phyloP scores from a whole-genome alignment of 2,797 vertebrate genomes.

The Sarcophilus harrisii region DNA sequence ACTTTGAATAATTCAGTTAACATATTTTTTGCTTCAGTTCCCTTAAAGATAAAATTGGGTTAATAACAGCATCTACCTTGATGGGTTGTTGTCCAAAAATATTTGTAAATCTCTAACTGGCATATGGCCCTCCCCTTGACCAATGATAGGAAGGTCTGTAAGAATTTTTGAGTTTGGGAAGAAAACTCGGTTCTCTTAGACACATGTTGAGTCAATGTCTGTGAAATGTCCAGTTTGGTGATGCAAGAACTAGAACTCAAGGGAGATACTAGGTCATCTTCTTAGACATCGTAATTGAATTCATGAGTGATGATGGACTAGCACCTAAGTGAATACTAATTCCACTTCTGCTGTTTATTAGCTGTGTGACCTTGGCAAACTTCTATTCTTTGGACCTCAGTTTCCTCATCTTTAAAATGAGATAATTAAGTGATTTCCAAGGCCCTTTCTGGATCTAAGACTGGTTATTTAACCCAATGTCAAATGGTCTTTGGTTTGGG shows the following conservation, averaged over 20 bases:
- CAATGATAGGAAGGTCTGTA: not conserved
- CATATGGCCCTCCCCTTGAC: not conserved
- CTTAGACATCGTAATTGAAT: not conserved
- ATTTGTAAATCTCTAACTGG: not conserved
- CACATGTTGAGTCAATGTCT: not conserved
- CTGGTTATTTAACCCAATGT: not conserved
- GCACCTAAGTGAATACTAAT: too few species aligned
- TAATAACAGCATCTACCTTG: not conserved
- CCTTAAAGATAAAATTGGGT: too few species aligned
- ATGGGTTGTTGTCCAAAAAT: not conserved
- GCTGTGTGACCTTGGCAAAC: too few species aligned
- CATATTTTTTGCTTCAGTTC: too few species aligned
- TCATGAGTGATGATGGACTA: not conserved
- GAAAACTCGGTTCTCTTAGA: not conserved
- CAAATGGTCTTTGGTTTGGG: not conserved
- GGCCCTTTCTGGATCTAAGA: not conserved
- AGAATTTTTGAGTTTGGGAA: not conserved
- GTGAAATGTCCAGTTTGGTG: too few species aligned
- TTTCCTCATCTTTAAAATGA: not conserved
- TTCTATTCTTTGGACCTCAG: not conserved
- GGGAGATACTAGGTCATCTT: too few species aligned
- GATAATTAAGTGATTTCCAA: not conserved
- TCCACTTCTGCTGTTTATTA: too few species aligned
- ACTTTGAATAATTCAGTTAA: too few species aligned
- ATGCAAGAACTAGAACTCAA: too few species aligned